These are phyloP conservation scores for Drosophila kepulauana DNA, from an alignment of 1,140 invertebrate genomes.

Conservation along the genomic window DNA sequence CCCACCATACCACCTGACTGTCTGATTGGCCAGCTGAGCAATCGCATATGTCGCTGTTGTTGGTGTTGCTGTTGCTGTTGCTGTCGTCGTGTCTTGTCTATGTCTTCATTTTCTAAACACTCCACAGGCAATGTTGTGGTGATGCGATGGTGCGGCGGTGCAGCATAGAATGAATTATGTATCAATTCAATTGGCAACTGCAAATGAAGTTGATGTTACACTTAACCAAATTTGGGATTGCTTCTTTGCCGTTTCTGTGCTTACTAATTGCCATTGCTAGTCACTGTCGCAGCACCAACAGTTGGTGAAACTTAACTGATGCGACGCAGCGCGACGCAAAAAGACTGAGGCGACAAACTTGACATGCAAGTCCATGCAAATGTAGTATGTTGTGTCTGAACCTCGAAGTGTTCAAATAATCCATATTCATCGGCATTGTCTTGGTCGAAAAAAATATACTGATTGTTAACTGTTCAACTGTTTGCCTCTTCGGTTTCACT, in stretches of 20 bases:
- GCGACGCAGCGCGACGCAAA: slow-evolving; percentile 15
- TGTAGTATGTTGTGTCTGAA: neutral
- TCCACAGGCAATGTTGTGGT: neutral
- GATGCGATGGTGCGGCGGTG: slow-evolving; percentile 10
- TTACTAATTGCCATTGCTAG: slow-evolving; percentile 66
- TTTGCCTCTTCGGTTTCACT: slow-evolving; percentile 58
- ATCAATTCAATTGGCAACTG: slow-evolving; percentile 73
- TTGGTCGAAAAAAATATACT: slow-evolving; percentile 25
- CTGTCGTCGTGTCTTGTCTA: slow-evolving; percentile 32
- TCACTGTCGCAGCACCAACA: slow-evolving; percentile 10
- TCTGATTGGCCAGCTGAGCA: slow-evolving; percentile 37
- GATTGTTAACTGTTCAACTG: slow-evolving; percentile 37
- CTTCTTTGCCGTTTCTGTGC: slow-evolving; percentile 46
- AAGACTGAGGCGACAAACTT: slow-evolving; percentile 64
- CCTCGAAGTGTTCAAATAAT: neutral
- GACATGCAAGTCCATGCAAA: slow-evolving; percentile 28
- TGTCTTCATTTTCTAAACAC: slow-evolving; percentile 82
- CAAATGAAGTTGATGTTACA: slow-evolving; percentile 80
- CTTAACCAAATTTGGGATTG: slow-evolving; percentile 76
- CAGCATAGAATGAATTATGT: slow-evolving; percentile 75
- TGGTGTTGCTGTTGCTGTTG: slow-evolving; percentile 25
- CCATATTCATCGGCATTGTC: slow-evolving; percentile 36
- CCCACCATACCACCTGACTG: slow-evolving; percentile 11
- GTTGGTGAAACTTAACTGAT: slow-evolving; percentile 63
- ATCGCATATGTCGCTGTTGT: slow-evolving; percentile 25